Evolutionary conservation across 2,888 invertebrate species (phyloP).

Genomic region (Agrochola macilenta): DNA sequence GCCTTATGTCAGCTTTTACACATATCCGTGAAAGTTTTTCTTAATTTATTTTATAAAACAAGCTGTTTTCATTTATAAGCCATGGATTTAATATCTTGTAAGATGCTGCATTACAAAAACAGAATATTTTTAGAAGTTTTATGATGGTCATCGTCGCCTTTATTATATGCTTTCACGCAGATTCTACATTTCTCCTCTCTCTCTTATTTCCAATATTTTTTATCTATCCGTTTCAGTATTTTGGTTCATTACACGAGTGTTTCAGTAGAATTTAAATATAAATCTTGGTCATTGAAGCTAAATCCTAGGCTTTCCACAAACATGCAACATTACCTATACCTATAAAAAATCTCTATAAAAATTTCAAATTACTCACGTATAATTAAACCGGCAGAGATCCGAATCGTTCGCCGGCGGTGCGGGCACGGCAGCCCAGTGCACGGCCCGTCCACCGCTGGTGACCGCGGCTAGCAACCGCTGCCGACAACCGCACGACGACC

Average conservation of each 20-base stretch:
- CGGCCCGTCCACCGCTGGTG: constrained; percentile 92
- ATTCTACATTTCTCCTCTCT: background rate
- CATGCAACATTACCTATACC: no score
- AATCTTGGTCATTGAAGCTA: background rate
- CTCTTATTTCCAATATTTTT: background rate
- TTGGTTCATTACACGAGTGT: background rate
- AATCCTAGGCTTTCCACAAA: no score
- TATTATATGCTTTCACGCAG: background rate
- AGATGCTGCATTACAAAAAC: background rate
- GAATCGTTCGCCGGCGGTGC: constrained; percentile 87
- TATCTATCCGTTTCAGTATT: background rate
- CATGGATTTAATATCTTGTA: no score
- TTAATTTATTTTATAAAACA: background rate
- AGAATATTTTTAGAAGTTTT: no score
- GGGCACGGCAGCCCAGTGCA: constrained; percentile 92
- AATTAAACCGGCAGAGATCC: constrained; percentile 86
- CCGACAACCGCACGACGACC: constrained; percentile 92
- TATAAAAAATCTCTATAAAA: background rate
- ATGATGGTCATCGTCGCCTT: no score
- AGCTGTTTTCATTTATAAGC: background rate
- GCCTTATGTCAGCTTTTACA: no score
- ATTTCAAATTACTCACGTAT: constrained; percentile 78
- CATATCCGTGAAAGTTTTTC: background rate
- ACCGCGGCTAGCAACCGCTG: constrained; percentile 92
- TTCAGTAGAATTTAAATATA: no score